Base-by-base conservation (phyloP, 2,888 invertebrate species). In the Tiliacea citrago region DNA sequence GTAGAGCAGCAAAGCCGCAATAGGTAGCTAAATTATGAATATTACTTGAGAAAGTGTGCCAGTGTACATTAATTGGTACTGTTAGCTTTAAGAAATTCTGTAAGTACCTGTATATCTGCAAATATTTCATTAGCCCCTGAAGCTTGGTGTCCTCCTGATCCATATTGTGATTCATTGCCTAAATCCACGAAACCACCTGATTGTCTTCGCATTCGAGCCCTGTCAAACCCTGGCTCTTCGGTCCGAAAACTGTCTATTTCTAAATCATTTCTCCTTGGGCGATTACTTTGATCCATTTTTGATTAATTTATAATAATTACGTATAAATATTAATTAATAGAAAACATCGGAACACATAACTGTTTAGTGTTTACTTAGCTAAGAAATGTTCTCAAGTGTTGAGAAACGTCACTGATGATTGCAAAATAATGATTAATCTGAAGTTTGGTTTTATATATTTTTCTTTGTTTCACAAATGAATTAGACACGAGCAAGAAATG, bases 111-210 rank as follows among this genome's bases (percentile, higher is more conserved):
- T 95, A 99, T 98, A 91, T 99, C 98, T 45, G 98, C 98, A 94
- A 98, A 99, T 75, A 99, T 97, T 95, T 99, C 99, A 94, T 99
- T 99, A 42, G 98, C 98, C 74, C 98, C 98, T 67, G 98, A 98
- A 42, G 98, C 98, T 93, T 98, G 98, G 93, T 98, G 98, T 39
- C 98, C 98, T 86, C 98, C 98, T 73, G 98, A 97, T 79, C 97
- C 98, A 94, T 98, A 98, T 91, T 98, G 97, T 94, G 97, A 97
- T 94, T 97, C 97, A 94, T 97, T 97, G 70, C 98, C 98, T 68
- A 98, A 96, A 91, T 98, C 98, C 67, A 98, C 97, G 92, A 98
- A 98, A 60, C 98, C 98, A 85, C 97, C 97, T n/a, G 97, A 97
- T 90, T 98, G 97, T 84, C 97, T 97, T 87, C 97, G 95, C 93